A percentile compares a stretch with the other conserved stretches of the same genome.
phyloP scores from a whole-genome alignment of 2,888 invertebrate genomes.

The Selenia dentaria region DNA sequence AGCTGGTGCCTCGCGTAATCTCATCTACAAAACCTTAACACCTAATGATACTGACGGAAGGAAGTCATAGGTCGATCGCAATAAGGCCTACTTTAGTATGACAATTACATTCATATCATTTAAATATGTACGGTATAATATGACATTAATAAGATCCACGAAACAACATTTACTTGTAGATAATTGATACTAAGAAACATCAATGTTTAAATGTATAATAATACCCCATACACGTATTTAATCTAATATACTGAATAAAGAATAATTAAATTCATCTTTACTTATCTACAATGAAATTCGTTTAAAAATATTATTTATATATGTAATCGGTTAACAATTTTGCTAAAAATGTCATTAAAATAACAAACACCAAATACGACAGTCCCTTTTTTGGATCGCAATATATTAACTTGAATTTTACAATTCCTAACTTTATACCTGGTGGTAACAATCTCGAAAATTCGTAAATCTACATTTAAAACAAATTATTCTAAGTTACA shows the following conservation, averaged over 20 bases:
- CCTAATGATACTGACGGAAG: constrained; percentile 33
- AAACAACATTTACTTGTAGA: constrained; percentile 63
- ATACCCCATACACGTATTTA: constrained; percentile 64
- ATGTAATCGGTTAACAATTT: constrained; percentile 66
- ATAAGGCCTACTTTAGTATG: constrained; percentile 61
- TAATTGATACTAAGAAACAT: constrained; percentile 71
- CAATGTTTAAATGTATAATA: constrained; percentile 57
- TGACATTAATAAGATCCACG: constrained; percentile 53
- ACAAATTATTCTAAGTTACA: constrained; percentile 74
- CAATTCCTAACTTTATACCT: constrained; percentile 65
- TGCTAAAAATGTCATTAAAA: constrained; percentile 67
- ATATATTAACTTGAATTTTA: constrained; percentile 54
- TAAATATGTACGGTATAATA: constrained; percentile 47
- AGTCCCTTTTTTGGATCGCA: constrained; percentile 56
- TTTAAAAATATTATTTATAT: constrained; percentile 64
- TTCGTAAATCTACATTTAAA: constrained; percentile 75
- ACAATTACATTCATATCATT: constrained; percentile 54
- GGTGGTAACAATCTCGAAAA: constrained; percentile 82
- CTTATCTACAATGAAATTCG: constrained; percentile 72
- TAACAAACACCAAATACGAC: constrained; percentile 69
- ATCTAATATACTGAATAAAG: constrained; percentile 56
- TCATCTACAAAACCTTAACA: constrained; percentile 38
- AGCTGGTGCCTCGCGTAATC: constrained; percentile 56
- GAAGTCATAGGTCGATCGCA: constrained; percentile 42
- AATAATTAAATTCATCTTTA: constrained; percentile 65